Evolutionary conservation across 1,140 invertebrate genomes (phyloP).

Genomic region (Gyrodactylus salaris): DNA sequence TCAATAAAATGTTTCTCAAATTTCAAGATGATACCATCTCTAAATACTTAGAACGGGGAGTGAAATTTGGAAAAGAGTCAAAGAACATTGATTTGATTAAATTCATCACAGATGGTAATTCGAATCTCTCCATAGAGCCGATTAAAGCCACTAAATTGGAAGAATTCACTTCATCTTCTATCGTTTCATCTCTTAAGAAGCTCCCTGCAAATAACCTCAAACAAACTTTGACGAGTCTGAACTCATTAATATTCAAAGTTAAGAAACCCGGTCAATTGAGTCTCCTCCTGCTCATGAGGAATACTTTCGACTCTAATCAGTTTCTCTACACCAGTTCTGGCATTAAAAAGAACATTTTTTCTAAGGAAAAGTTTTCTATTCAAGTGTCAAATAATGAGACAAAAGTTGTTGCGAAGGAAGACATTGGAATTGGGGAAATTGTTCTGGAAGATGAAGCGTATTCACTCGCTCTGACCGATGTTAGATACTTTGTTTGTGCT

Average conservation of each 20-base stretch:
- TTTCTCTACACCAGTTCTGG: not conserved
- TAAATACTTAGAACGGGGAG: too few relatives aligned
- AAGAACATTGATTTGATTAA: too few relatives aligned
- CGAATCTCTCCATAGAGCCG: too few relatives aligned
- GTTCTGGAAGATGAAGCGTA: not conserved
- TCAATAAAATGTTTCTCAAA: too few relatives aligned
- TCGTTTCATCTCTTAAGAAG: too few relatives aligned
- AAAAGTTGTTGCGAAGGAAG: not conserved
- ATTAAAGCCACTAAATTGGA: too few relatives aligned
- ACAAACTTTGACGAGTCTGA: not conserved
- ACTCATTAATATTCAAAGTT: not conserved
- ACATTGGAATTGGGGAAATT: not conserved
- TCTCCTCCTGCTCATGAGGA: not conserved
- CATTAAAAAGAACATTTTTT: not conserved
- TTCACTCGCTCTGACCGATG: not conserved
- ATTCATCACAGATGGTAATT: too few relatives aligned
- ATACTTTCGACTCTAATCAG: not conserved
- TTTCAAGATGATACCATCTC: too few relatives aligned
- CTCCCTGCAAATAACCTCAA: too few relatives aligned
- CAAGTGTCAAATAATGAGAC: not conserved
- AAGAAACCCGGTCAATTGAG: not conserved
- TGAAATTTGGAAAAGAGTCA: too few relatives aligned
- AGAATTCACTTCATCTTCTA: too few relatives aligned
- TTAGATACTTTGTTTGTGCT: not conserved
- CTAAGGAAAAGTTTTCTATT: too few relatives aligned